These are phyloP conservation scores for Halictus ligatus DNA, from an alignment of 2,888 invertebrate genomes.

Conservation along the genomic window DNA sequence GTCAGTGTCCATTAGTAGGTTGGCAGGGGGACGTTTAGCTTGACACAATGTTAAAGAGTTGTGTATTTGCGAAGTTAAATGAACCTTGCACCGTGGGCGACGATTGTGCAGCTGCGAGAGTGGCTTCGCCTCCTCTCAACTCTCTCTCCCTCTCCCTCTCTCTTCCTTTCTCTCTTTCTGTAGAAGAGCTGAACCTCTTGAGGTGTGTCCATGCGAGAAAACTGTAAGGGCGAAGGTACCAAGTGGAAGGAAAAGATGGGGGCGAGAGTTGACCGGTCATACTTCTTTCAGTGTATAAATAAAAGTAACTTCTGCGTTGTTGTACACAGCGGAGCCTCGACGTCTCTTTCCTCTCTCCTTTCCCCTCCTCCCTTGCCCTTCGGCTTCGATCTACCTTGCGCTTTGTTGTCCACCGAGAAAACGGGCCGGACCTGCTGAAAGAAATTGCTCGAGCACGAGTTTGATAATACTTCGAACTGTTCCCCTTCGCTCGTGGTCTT, in stretches of 20 bases:
- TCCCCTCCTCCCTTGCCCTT: background rate
- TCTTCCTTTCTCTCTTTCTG: no score
- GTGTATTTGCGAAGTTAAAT: conserved; percentile 81
- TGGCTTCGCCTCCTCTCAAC: conserved; percentile 7
- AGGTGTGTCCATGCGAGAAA: conserved; percentile 78
- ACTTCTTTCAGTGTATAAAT: conserved; percentile 62
- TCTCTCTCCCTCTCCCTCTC: background rate
- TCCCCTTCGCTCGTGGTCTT: conserved; percentile 13
- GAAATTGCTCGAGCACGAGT: conserved; percentile 19
- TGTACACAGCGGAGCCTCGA: conserved; percentile 47
- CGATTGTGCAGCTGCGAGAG: conserved; percentile 79
- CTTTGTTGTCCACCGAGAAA: conserved; percentile 12
- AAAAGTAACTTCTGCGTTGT: conserved; percentile 64
- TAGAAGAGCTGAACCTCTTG: conserved; percentile 67
- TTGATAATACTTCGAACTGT: conserved; percentile 22
- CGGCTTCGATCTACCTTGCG: conserved; percentile 27
- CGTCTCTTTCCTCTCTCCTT: conserved; percentile 18
- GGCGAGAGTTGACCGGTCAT: conserved; percentile 56
- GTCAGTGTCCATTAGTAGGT: conserved; percentile 73
- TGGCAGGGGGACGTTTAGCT: conserved; percentile 72
- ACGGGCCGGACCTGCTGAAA: background rate
- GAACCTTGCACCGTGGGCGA: conserved; percentile 77
- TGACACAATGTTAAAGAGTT: conserved; percentile 79
- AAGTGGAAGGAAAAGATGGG: conserved; percentile 47
- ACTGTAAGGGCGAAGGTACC: conserved; percentile 66